phyloP scores from a whole-genome alignment of 2,797 vertebrate genomes.

The Xenops minutus region DNA sequence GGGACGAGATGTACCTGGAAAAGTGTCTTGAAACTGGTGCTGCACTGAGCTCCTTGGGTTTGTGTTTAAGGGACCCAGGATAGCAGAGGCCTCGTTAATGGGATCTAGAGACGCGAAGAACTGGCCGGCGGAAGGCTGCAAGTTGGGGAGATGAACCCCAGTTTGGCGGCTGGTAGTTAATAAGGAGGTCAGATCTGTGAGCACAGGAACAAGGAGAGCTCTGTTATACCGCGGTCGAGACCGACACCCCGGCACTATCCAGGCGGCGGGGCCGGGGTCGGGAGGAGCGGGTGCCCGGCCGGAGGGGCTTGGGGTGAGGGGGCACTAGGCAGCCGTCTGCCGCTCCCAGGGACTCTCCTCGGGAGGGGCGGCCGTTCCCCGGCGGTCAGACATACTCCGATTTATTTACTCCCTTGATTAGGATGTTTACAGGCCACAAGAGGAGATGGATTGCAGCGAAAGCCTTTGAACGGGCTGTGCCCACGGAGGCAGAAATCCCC shows the following conservation, averaged over 20 bases:
- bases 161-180: constrained; percentile 89
- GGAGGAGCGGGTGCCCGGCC: neutral
- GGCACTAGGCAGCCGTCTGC: neutral
- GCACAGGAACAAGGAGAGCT: constrained; percentile 67
- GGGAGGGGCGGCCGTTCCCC: neutral
- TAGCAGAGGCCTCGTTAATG: constrained; percentile 89
- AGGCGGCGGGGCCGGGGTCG: neutral
- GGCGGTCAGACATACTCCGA: neutral
- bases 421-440: neutral
- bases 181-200: constrained; percentile 95
- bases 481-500: neutral
- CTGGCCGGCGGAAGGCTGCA: constrained; percentile 88
- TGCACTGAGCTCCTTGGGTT: constrained; percentile 92
- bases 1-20: constrained; percentile 87
- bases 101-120: constrained; percentile 96
- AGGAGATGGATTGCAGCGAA: neutral
- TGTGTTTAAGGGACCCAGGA: constrained; percentile 91
- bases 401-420: neutral
- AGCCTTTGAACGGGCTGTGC: neutral
- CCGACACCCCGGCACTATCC: neutral
- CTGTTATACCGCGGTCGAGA: constrained; percentile 59
- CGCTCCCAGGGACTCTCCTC: neutral
- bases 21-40: constrained; percentile 99
- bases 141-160: constrained; percentile 85
- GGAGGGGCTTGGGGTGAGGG: neutral